A percentile compares a stretch with the other conserved stretches of the same genome.
phyloP scores from a whole-genome alignment of 2,888 invertebrate genomes.

The Malacosoma neustria region DNA sequence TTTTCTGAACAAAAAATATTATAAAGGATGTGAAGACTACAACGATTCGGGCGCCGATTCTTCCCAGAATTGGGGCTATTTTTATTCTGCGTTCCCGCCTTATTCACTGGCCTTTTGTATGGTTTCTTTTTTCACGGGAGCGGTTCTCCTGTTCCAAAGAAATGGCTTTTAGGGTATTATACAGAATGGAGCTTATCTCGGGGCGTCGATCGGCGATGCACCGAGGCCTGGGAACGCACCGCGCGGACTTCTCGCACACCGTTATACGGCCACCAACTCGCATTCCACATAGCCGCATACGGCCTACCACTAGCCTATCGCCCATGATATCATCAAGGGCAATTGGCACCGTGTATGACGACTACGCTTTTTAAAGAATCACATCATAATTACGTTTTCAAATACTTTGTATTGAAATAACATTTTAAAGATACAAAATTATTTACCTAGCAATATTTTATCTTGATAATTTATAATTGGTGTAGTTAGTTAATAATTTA shows the following conservation, averaged over 20 bases:
- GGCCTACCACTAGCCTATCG: conserved; percentile 19
- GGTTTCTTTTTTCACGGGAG: conserved; percentile 59
- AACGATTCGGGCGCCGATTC: conserved; percentile 68
- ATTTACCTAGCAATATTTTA: too few relatives aligned
- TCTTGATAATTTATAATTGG: too few relatives aligned
- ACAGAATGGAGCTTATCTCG: conserved; percentile 59
- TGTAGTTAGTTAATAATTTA: too few relatives aligned
- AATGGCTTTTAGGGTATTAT: conserved; percentile 71
- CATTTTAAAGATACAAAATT: too few relatives aligned
- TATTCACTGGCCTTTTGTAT: conserved; percentile 57
- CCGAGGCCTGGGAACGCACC: conserved; percentile 46
- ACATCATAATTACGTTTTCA: too few relatives aligned
- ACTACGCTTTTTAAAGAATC: too few relatives aligned
- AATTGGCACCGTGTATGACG: conserved; percentile 23
- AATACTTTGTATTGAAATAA: too few relatives aligned
- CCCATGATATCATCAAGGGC: conserved; percentile 32
- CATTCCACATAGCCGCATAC: conserved; percentile 11
- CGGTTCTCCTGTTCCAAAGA: conserved; percentile 69
- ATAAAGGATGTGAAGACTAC: conserved; percentile 68
- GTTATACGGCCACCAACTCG: conserved; percentile 28
- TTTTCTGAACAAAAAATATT: conserved; percentile 60
- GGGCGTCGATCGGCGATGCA: conserved; percentile 42
- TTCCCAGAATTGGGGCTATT: conserved; percentile 69
- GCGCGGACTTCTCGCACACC: conserved; percentile 31
- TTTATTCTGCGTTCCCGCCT: conserved; percentile 71